These are phyloP conservation scores for Hypanus sabinus DNA, from an alignment of 2,113 vertebrate genomes.

Conservation along the genomic window DNA sequence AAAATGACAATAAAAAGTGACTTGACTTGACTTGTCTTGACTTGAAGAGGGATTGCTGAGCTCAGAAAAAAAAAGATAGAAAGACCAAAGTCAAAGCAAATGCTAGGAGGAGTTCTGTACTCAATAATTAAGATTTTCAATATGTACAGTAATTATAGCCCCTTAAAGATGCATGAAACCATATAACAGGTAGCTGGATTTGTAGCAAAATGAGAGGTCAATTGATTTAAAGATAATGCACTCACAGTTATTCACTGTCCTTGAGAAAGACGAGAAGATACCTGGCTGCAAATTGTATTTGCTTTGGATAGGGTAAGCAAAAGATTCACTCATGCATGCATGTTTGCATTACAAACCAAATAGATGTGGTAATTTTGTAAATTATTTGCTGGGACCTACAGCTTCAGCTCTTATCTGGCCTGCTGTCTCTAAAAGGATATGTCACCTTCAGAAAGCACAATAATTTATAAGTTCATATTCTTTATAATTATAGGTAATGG, in stretches of 20 bases:
- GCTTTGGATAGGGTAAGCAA: background rate
- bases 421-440: background rate
- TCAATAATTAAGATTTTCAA: background rate
- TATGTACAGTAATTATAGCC: background rate
- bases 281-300: conserved; percentile 14
- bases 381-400: background rate
- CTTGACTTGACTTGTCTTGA: too few species aligned
- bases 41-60: background rate
- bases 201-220: background rate
- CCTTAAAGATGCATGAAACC: background rate
- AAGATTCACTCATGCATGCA: background rate
- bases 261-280: background rate
- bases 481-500: background rate
- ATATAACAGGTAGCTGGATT: background rate
- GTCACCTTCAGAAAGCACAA: background rate
- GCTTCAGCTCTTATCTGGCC: background rate
- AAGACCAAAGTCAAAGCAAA: background rate
- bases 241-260: background rate
- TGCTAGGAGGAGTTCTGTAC: too few species aligned
- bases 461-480: background rate
- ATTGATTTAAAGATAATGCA: background rate
- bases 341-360: conserved; percentile 20
- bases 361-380: conserved; percentile 23
- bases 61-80: background rate
- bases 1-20: too few species aligned